A percentile compares a stretch with the other conserved stretches of the same genome.
Evolutionary conservation across 2,888 invertebrate genomes (phyloP).

Genomic region (Drosophila stalkeri): DNA sequence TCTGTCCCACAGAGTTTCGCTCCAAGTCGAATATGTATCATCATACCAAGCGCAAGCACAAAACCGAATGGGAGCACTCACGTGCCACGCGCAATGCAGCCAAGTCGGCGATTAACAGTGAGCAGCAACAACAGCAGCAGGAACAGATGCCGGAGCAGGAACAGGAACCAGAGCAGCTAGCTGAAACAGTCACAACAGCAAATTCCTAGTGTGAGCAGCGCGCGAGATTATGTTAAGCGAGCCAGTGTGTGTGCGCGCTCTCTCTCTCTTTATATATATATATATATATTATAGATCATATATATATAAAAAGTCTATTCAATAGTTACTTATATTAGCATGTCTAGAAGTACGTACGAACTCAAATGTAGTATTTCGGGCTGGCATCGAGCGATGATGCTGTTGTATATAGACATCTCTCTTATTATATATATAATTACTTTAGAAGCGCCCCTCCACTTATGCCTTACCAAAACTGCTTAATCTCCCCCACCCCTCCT

Average conservation of each 20-base stretch:
- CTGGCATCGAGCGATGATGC: constrained; percentile 3
- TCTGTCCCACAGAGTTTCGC: constrained; percentile 81
- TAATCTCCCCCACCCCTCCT: constrained; percentile 24
- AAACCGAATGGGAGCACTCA: constrained; percentile 78
- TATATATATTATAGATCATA: constrained; percentile 21
- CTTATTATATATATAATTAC: constrained; percentile 9
- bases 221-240: neutral
- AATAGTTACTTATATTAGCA: constrained; percentile 54
- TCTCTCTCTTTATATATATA: constrained; percentile 15
- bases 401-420: constrained; percentile 19
- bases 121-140: constrained; percentile 26
- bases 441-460: constrained; percentile 5
- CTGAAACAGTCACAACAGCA: constrained; percentile 19
- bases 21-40: constrained; percentile 83
- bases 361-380: constrained; percentile 12
- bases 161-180: constrained; percentile 1
- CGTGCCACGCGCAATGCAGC: constrained; percentile 70
- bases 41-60: constrained; percentile 81
- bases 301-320: constrained; percentile 19
- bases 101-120: constrained; percentile 32
- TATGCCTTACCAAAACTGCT: constrained; percentile 40
- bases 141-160: neutral
- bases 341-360: constrained; percentile 29
- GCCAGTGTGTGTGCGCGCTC: neutral
- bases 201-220: constrained; percentile 35